A percentile compares a stretch with the other conserved stretches of the same genome.
phyloP scores from a whole-genome alignment of 2,888 invertebrate genomes.

The Anodontia alba region DNA sequence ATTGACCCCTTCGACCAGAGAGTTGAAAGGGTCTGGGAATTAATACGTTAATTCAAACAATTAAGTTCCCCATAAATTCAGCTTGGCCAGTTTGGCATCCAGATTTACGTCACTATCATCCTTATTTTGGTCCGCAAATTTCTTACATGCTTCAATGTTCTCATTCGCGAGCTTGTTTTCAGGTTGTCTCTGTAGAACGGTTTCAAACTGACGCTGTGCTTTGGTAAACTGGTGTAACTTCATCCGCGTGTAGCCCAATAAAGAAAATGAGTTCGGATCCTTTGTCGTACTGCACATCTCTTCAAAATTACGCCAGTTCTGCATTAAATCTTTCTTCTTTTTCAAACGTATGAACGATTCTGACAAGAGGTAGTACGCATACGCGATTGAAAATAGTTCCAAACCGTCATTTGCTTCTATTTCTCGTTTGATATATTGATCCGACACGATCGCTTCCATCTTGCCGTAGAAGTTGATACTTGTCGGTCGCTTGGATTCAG shows the following conservation, averaged over 20 bases:
- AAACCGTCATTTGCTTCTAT: conserved; percentile 59
- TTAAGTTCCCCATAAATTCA: conserved; percentile 33
- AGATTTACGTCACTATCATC: conserved; percentile 44
- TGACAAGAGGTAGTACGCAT: conserved; percentile 61
- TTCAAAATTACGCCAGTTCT: conserved; percentile 56
- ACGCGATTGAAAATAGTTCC: conserved; percentile 59
- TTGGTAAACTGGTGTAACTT: conserved; percentile 63
- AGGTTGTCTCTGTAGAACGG: conserved; percentile 46
- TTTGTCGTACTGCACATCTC: conserved; percentile 48
- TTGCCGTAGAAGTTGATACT: conserved; percentile 67
- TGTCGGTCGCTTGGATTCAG: conserved; percentile 62
- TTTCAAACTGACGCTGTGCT: conserved; percentile 53
- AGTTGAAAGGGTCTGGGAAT: too few relatives aligned
- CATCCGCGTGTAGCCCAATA: conserved; percentile 63
- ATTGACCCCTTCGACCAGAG: too few relatives aligned
- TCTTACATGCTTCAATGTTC: conserved; percentile 48
- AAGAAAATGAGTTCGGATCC: conserved; percentile 53
- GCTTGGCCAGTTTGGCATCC: conserved; percentile 42
- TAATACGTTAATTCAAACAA: not conserved
- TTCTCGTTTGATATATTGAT: conserved; percentile 63
- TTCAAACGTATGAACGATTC: conserved; percentile 59
- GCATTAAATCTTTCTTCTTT: conserved; percentile 54
- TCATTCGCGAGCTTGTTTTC: conserved; percentile 51
- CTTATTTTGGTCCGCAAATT: conserved; percentile 31
- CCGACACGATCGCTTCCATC: conserved; percentile 65